phyloP scores from a whole-genome alignment of 64 coral and sea anemone species.

The Montipora cactus region DNA sequence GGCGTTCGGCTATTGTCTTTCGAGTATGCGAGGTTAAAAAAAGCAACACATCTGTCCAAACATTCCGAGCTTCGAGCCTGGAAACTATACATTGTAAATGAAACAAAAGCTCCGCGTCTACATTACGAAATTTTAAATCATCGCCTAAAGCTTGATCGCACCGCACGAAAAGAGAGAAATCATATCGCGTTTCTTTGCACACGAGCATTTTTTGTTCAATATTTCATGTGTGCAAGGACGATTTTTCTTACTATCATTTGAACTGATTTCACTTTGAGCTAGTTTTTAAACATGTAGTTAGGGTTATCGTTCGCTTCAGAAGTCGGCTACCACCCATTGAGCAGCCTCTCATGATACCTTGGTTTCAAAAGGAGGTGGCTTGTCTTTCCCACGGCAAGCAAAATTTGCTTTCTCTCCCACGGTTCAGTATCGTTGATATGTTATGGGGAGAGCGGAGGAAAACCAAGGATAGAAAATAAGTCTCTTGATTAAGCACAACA shows the following conservation, averaged over 20 bases:
- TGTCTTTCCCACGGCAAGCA: slow-evolving; percentile 28
- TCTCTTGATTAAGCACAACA: background rate
- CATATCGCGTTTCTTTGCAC: background rate
- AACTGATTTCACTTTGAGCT: background rate
- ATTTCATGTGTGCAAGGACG: background rate
- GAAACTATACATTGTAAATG: background rate
- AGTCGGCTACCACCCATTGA: background rate
- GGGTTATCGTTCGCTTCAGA: background rate
- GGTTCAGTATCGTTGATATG: background rate
- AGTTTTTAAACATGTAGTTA: background rate
- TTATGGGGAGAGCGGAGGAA: too few relatives aligned
- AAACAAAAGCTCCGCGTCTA: background rate
- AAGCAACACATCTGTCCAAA: background rate
- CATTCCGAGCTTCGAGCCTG: slow-evolving; percentile 11
- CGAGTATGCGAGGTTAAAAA: background rate
- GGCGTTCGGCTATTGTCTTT: background rate
- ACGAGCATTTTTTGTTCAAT: background rate
- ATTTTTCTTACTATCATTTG: background rate
- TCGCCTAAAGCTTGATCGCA: background rate
- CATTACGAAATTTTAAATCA: background rate
- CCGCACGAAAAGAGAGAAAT: background rate
- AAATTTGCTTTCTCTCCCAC: slow-evolving; percentile 9
- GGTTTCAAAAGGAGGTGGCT: background rate
- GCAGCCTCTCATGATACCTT: background rate
- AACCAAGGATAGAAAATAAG: background rate